Base-by-base conservation (phyloP, 2,888 invertebrate genomes). In the Pseudoips prasinana region DNA sequence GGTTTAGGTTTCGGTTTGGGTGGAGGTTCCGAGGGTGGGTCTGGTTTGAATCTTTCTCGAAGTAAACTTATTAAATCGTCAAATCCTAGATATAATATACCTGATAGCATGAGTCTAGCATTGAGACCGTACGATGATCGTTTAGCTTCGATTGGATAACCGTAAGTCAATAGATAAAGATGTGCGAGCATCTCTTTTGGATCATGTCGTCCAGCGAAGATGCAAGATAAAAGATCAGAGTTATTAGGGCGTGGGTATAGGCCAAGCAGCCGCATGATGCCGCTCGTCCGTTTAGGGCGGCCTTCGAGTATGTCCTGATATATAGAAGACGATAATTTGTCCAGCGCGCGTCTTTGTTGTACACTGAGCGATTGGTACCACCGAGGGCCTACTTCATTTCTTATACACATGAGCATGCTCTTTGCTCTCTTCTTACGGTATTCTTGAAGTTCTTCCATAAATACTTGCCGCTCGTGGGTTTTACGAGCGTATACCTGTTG, bases 281-380 rank as follows among this genome's bases (percentile, higher is more conserved):
- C 36, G 1, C 64, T 46, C 1, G 77, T 72, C 23, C 76, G 62
- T 1, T 50, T 10, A 0, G 88, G 85, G 1, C 68, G 66, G 1
- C 77, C 81, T 66, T 83, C 82, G 0, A 87, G 46, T 29, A 81
- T 24, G 34, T 89, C 88, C 60, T 85, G 74, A 38, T 84, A 76
- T 20, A 88, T 82, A 2, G 66, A 55, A 14, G 39, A 31, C 25
- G 66, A 56, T 38, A 89, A 56, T 0, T 47, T 50, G 31, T 86
- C 78, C 25, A 88, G 58, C 1, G 80, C 73, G 3, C 32, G 27
- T 43, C 75, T 68, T 58, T 89, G 88, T 2, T 59, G 59, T 1
- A 71, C 78, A 43, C 87, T 85, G 4, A 88, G 68, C 1, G 76
- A 73, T 49, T 87, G 85, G 39, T 85, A 82, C 88, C 88, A 89